Conservation (phyloP, 1,140 invertebrate species). For the Rhizoglyphus robini region DNA sequence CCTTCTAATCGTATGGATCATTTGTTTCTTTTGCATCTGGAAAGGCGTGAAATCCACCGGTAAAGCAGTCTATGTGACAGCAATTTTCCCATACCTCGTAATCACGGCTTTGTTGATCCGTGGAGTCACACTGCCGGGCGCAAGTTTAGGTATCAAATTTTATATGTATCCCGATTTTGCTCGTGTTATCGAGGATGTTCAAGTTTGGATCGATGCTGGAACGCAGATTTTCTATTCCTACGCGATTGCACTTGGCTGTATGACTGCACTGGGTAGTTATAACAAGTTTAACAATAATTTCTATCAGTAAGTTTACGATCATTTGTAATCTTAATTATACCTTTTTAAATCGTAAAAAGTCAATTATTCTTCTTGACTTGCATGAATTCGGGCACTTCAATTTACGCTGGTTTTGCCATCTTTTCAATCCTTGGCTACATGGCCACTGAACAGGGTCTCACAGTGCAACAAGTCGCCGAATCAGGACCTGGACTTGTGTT, state of each 20-base stretch:
- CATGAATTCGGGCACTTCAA: slow-evolving; percentile 35
- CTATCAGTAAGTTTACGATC: slow-evolving; percentile 23
- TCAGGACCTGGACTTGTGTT: slow-evolving; percentile 42
- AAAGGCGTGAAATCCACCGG: slow-evolving; percentile 41
- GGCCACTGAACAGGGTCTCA: slow-evolving; percentile 33
- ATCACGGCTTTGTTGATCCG: slow-evolving; percentile 56
- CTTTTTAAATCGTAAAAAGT: slow-evolving; percentile 29
- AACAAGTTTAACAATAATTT: slow-evolving; percentile 30
- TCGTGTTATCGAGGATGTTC: slow-evolving; percentile 33
- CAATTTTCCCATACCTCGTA: slow-evolving; percentile 48
- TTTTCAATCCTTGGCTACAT: slow-evolving; percentile 38
- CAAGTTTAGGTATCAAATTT: slow-evolving; percentile 56
- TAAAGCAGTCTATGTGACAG: slow-evolving; percentile 35
- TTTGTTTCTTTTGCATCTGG: slow-evolving; percentile 45
- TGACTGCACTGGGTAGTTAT: slow-evolving; percentile 31
- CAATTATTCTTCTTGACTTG: slow-evolving; percentile 33
- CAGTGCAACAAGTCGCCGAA: slow-evolving; percentile 35
- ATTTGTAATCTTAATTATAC: neutral
- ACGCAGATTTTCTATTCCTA: slow-evolving; percentile 38
- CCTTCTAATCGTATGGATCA: slow-evolving; percentile 43
- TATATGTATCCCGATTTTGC: slow-evolving; percentile 40
- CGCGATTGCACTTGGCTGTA: slow-evolving; percentile 37
- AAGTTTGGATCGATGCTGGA: slow-evolving; percentile 37
- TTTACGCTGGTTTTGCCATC: slow-evolving; percentile 38
- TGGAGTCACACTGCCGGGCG: slow-evolving; percentile 57